Conservation (phyloP, 2,797 vertebrate genomes). For the Protonibea diacanthus region DNA sequence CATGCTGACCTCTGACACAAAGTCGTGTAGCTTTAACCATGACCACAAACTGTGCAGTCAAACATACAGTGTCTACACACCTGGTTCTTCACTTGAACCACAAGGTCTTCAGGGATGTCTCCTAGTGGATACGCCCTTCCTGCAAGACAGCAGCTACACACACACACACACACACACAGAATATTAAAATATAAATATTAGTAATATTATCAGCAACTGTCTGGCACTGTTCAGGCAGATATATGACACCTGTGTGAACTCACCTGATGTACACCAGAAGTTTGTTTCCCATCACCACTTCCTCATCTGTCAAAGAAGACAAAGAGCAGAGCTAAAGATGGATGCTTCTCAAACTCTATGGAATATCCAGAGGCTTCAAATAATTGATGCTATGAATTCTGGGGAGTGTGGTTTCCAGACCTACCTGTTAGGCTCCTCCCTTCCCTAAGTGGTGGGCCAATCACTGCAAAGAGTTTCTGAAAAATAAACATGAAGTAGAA, state of each 20-base stretch:
- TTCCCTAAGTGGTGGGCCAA: constrained; percentile 90
- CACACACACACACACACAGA: neutral
- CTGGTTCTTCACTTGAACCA: constrained; percentile 97
- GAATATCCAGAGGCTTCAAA: neutral
- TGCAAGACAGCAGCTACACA: constrained; percentile 92
- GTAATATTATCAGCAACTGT: too few relatives aligned
- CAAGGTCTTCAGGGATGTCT: constrained; percentile 95
- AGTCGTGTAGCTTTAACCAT: neutral
- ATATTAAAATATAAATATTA: too few relatives aligned
- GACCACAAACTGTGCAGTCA: neutral
- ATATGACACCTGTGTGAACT: constrained; percentile 22
- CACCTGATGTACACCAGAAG: constrained; percentile 98
- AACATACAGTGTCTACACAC: constrained; percentile 56
- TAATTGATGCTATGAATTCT: neutral
- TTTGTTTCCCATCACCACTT: constrained; percentile 98
- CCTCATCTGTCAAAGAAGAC: constrained; percentile 87
- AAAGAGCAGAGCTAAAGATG: neutral
- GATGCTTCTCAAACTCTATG: neutral
- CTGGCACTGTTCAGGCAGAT: neutral
- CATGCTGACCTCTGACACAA: neutral
- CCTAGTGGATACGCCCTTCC: constrained; percentile 96
- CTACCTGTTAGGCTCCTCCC: constrained; percentile 93
- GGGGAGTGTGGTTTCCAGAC: neutral
- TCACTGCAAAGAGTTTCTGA: constrained; percentile 96
- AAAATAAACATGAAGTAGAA: constrained; percentile 44